Percentiles rank a stretch among this genome's conserved stretches.
These are phyloP conservation scores for Cotesia chilonis DNA, from an alignment of 1,140 invertebrate genomes.

Conservation along the genomic window DNA sequence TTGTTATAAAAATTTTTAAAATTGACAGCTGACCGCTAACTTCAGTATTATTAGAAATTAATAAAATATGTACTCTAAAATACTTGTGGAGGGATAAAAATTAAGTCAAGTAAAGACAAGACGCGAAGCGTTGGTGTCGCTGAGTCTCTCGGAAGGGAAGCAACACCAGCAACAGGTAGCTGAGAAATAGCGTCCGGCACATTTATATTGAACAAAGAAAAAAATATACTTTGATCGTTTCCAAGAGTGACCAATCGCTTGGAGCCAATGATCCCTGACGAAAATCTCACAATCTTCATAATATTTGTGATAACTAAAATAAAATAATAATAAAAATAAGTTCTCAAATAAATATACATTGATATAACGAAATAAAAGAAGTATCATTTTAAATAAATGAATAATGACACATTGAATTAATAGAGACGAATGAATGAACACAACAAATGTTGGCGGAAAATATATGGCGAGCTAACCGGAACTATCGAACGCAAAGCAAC, in stretches of 20 bases:
- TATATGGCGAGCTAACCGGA: conserved; percentile 21
- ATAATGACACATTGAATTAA: neutral
- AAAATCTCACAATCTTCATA: conserved; percentile 16
- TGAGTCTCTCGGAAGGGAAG: neutral
- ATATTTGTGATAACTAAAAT: neutral
- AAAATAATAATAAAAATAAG: conserved; percentile 1
- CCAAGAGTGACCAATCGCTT: conserved; percentile 9
- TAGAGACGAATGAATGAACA: conserved; percentile 7
- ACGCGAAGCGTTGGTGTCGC: neutral
- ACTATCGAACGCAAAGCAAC: conserved; percentile 14
- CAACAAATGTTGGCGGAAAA: conserved; percentile 20
- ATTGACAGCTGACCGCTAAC: no score
- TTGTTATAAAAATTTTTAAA: no score
- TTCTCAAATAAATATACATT: neutral
- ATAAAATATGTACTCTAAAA: no score
- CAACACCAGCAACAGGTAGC: conserved; percentile 36
- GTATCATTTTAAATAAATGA: neutral
- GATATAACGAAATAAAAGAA: neutral
- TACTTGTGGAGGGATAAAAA: neutral
- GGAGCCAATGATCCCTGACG: conserved; percentile 9
- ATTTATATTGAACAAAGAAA: conserved; percentile 6
- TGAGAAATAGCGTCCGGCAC: conserved; percentile 32
- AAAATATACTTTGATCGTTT: conserved; percentile 29
- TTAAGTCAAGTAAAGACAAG: neutral
- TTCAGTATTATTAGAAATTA: neutral